A percentile compares a stretch with the other conserved stretches of the same genome.
Evolutionary conservation across 2,888 invertebrate genomes (phyloP).

Genomic region (Stenchaetothrips biformis): DNA sequence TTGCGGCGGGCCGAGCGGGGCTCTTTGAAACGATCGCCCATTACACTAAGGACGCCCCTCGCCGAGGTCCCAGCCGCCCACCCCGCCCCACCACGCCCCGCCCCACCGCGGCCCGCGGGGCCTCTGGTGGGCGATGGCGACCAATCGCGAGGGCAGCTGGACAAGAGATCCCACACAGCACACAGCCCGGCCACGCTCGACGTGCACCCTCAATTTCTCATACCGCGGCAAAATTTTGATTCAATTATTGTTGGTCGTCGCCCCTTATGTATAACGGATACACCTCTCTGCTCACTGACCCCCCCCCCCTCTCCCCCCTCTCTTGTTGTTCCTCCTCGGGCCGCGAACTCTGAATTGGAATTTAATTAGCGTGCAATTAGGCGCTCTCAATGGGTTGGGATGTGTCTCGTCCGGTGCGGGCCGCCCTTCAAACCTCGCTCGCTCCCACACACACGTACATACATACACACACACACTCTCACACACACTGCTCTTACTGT

Average conservation of each 20-base stretch:
- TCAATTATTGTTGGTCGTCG: too few relatives aligned
- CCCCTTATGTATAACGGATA: too few relatives aligned
- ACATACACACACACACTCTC: too few relatives aligned
- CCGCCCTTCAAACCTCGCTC: too few relatives aligned
- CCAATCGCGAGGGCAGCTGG: not conserved
- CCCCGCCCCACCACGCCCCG: not conserved
- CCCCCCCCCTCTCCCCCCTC: not conserved
- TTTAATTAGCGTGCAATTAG: conserved; percentile 21
- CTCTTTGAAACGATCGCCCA: conserved; percentile 21
- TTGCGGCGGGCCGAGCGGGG: not conserved
- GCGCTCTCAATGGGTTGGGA: conserved; percentile 12
- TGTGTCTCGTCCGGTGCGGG: not conserved
- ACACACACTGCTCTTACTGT: too few relatives aligned
- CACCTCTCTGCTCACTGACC: not conserved
- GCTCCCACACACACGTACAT: not conserved
- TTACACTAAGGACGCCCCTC: conserved; percentile 7
- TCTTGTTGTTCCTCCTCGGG: not conserved
- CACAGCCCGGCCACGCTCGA: not conserved
- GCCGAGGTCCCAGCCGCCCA: not conserved
- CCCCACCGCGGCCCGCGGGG: not conserved
- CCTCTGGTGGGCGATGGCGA: not conserved
- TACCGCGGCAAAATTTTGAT: not conserved
- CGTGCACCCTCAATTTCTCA: not conserved
- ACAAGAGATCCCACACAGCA: not conserved
- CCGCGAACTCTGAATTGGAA: not conserved